These are phyloP conservation scores for Epiblema foenella DNA, from an alignment of 2,888 invertebrate genomes.

Conservation along the genomic window DNA sequence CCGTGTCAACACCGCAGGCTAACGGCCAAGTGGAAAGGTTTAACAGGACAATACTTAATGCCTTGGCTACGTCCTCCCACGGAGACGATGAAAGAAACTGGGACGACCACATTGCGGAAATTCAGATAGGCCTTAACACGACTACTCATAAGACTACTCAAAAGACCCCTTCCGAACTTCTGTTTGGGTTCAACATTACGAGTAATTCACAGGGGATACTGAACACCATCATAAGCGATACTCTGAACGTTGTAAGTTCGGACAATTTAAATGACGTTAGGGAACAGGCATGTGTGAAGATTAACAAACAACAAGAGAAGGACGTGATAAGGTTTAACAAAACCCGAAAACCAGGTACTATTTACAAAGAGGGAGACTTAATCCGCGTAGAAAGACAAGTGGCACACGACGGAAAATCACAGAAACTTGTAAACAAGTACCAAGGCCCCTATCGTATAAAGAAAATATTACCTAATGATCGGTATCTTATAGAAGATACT, in stretches of 20 bases:
- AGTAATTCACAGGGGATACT: not conserved
- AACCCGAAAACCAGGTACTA: not conserved
- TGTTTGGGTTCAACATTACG: conserved; percentile 26
- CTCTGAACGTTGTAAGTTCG: no score
- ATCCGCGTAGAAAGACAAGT: conserved; percentile 5
- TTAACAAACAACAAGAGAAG: not conserved
- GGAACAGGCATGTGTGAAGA: not conserved
- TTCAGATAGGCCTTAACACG: conserved; percentile 37
- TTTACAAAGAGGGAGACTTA: conserved; percentile 5
- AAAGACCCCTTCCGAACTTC: conserved; percentile 33
- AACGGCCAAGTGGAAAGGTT: conserved; percentile 38
- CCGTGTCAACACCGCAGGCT: conserved; percentile 39
- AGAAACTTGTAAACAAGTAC: no score
- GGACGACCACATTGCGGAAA: conserved; percentile 29
- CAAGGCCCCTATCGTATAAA: no score
- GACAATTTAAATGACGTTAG: not conserved
- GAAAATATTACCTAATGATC: no score
- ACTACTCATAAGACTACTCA: conserved; percentile 9
- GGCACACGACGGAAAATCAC: no score
- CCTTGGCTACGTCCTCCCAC: conserved; percentile 10
- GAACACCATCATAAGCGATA: not conserved
- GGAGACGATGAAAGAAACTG: conserved; percentile 16
- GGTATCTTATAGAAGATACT: no score
- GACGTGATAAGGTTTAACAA: not conserved
- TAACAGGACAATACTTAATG: conserved; percentile 20